Evolutionary conservation across 1,140 invertebrate species (phyloP).

Genomic region (Apis florea): DNA sequence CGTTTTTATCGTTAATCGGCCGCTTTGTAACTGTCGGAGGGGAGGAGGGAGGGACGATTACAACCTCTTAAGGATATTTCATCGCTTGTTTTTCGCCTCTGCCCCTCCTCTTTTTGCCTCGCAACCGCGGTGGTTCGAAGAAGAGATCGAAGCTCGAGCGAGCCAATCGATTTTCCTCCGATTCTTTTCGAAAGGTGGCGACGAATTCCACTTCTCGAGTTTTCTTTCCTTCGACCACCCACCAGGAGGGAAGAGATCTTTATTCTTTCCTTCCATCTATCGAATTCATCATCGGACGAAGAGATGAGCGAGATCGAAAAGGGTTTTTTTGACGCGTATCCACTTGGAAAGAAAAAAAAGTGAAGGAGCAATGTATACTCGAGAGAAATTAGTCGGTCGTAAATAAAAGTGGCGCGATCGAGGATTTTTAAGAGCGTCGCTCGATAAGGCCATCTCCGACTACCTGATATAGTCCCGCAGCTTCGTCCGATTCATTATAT

Average conservation of each 20-base stretch:
- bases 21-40: slow-evolving; percentile 44
- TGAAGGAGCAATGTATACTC: too few relatives aligned
- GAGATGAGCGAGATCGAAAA: too few relatives aligned
- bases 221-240: too few relatives aligned
- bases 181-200: background rate
- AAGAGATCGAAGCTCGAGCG: background rate
- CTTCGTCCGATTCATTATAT: slow-evolving; percentile 55
- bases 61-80: slow-evolving; percentile 19
- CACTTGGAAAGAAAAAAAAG: background rate
- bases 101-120: background rate
- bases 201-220: background rate
- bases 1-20: slow-evolving; percentile 49
- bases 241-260: too few relatives aligned
- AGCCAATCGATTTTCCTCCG: background rate
- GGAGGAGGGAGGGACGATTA: slow-evolving; percentile 26
- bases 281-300: too few relatives aligned
- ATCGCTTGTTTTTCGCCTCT: slow-evolving; percentile 11
- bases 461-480: slow-evolving; percentile 53
- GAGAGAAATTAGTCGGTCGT: slow-evolving; percentile 57
- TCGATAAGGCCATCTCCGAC: slow-evolving; percentile 43
- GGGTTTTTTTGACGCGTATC: too few relatives aligned
- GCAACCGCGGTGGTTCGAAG: background rate
- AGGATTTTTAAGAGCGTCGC: slow-evolving; percentile 50
- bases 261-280: too few relatives aligned
- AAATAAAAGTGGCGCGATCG: slow-evolving; percentile 54